phyloP scores from a whole-genome alignment of 2,888 invertebrate species.

The Oscheius onirici region DNA sequence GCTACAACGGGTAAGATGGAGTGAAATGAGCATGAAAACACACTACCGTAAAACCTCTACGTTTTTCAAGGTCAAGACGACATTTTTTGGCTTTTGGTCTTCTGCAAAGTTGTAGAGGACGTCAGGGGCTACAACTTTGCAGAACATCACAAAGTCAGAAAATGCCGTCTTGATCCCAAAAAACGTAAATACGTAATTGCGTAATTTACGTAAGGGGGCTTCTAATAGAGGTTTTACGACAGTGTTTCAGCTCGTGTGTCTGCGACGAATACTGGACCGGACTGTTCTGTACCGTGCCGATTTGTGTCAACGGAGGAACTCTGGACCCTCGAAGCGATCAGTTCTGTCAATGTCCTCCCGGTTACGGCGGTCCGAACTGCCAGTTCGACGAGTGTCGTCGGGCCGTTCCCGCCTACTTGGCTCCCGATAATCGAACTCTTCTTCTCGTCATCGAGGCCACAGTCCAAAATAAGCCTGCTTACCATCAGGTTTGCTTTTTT shows the following conservation, averaged over 20 bases:
- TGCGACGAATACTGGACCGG: slow-evolving; percentile 62
- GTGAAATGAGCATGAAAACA: no score
- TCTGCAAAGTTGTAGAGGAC: no score
- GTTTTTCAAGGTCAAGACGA: no score
- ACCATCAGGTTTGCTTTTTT: neutral
- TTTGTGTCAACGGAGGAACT: slow-evolving; percentile 61
- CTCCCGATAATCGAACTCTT: slow-evolving; percentile 13
- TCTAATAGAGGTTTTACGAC: neutral
- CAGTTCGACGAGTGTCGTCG: slow-evolving; percentile 33
- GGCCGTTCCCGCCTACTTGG: slow-evolving; percentile 7
- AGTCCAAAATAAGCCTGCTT: slow-evolving; percentile 5
- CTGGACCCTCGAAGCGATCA: slow-evolving; percentile 37
- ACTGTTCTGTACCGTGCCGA: slow-evolving; percentile 45
- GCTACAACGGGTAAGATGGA: slow-evolving; percentile 52
- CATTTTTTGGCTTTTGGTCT: no score
- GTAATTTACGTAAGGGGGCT: no score
- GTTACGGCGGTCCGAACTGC: slow-evolving; percentile 54
- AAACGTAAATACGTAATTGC: no score
- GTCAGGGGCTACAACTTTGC: no score
- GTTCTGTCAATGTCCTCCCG: slow-evolving; percentile 51
- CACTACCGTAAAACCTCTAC: no score
- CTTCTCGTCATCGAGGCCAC: slow-evolving; percentile 28
- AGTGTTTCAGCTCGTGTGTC: slow-evolving; percentile 48
- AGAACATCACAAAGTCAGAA: no score
- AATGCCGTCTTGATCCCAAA: no score